Percentiles rank a stretch among this genome's conserved stretches.
phyloP scores from a whole-genome alignment of 2,113 vertebrate genomes.

The Lota lota region DNA sequence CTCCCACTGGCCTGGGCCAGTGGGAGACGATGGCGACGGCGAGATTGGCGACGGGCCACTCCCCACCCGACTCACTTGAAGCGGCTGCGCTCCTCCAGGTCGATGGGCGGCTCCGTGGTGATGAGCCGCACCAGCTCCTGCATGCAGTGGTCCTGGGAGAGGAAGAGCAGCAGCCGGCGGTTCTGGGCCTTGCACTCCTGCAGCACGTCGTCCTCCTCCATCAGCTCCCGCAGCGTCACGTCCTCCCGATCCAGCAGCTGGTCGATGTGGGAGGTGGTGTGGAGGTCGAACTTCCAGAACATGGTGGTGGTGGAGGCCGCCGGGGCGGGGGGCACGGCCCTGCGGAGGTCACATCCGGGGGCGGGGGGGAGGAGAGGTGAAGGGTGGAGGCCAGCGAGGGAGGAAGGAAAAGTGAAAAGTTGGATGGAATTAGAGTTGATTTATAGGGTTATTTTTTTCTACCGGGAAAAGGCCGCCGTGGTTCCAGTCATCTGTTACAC shows the following conservation, averaged over 20 bases:
- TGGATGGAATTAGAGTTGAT: background rate
- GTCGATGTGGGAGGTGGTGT: conserved; percentile 91
- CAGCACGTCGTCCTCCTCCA: conserved; percentile 95
- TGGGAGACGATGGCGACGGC: too few relatives aligned
- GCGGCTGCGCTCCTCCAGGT: conserved; percentile 93
- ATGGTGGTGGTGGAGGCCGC: conserved; percentile 68
- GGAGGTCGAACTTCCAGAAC: conserved; percentile 99
- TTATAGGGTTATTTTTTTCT: too few relatives aligned
- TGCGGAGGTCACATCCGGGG: conserved; percentile 34
- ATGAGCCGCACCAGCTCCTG: conserved; percentile 90
- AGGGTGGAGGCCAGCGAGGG: background rate
- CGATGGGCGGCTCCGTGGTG: conserved; percentile 86
- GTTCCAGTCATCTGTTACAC: too few relatives aligned
- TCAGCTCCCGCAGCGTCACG: conserved; percentile 88
- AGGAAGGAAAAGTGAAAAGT: background rate
- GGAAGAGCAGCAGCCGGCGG: conserved; percentile 88
- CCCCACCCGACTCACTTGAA: conserved; percentile 84
- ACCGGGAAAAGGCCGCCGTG: too few relatives aligned
- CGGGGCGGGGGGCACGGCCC: conserved; percentile 64
- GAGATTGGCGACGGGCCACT: too few relatives aligned
- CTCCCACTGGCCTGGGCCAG: too few relatives aligned
- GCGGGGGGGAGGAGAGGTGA: background rate
- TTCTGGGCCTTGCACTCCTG: conserved; percentile 98
- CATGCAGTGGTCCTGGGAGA: conserved; percentile 91
- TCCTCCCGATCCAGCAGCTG: conserved; percentile 94